Base-by-base conservation (phyloP, 2,797 vertebrate genomes). In the Discoglossus pictus region DNA sequence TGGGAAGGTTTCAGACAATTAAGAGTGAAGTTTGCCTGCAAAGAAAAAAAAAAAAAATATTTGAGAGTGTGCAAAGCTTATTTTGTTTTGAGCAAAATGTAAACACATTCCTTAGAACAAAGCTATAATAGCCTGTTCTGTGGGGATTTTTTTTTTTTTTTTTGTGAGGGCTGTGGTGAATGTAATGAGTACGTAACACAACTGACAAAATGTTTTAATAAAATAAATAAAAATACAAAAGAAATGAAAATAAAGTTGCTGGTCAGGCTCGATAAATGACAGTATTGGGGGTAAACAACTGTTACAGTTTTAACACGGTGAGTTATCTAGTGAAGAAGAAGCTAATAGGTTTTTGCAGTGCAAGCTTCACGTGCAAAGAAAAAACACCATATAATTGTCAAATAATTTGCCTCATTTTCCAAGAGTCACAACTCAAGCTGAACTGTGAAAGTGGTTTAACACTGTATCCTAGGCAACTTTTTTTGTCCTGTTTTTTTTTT, bases 391-490 rank as follows among this genome's bases (percentile, higher is more conserved):
- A 69, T 82, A 83, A 88, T 85, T 92, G 89, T 93, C 90, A 86
- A 89, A 90, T 83, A 84, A 89, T 90, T 91, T 87, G 92, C 94
- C 94, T 94, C 94, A 93, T 93, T 93, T 92, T 95, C 92, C 92
- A 92, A 88, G 92, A 96, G 92, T 94, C 93, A 93, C 89, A 91
- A 97, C 93, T 95, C 96, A 91, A 96, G 93, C 92, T 93, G 94
- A 99, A 98, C 96, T 99, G 97, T 99, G 97, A 99, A 99, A 96
- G 94, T 98, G 97, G 95, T 98, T 94, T 95, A 97, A 99, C 97
- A 99, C 97, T 99, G 97, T 99, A 99, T 96, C 93, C 92, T 97
- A 93, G 92, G 91, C 82, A 88, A 93, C 92, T 91, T 92, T 75
- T 86, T 91, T 92, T 89, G 89, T 84, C 89, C 85, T 91, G 90